A percentile compares a stretch with the other conserved stretches of the same genome.
phyloP scores from a whole-genome alignment of 23 tunicate genomes.

The Ascidia mentula region DNA sequence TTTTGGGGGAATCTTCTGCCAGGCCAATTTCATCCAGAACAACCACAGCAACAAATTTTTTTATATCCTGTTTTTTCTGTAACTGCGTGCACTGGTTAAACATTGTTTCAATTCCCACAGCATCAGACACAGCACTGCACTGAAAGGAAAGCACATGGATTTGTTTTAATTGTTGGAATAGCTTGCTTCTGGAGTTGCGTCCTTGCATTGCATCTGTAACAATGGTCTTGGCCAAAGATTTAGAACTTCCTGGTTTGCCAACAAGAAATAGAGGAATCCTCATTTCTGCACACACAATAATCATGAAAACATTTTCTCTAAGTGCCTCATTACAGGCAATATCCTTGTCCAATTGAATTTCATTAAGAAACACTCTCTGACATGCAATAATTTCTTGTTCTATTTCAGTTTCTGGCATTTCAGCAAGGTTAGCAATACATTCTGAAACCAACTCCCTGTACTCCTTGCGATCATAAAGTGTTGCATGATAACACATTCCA shows the following conservation, averaged over 20 bases:
- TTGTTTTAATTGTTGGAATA: conserved; percentile 42
- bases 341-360: conserved; percentile 37
- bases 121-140: conserved; percentile 73
- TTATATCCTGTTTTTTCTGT: conserved; percentile 40
- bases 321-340: conserved; percentile 64
- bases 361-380: conserved; percentile 47
- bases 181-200: conserved; percentile 23
- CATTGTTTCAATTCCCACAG: conserved; percentile 59
- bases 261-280: conserved; percentile 70
- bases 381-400: conserved; percentile 53
- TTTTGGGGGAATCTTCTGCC: conserved; percentile 78
- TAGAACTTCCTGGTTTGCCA: conserved; percentile 78
- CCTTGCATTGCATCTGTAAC: conserved; percentile 70
- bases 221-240: conserved; percentile 66
- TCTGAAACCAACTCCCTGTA: conserved; percentile 34
- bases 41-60: conserved; percentile 51
- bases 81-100: conserved; percentile 62
- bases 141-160: conserved; percentile 68
- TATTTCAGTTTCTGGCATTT: neutral
- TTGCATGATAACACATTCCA: conserved; percentile 70
- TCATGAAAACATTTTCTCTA: conserved; percentile 69
- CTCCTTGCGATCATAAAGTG: conserved; percentile 32
- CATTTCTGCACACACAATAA: conserved; percentile 53
- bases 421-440: neutral
- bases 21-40: conserved; percentile 79